phyloP scores from a whole-genome alignment of 2,113 vertebrate genomes.

The Gasterosteus nipponicus region DNA sequence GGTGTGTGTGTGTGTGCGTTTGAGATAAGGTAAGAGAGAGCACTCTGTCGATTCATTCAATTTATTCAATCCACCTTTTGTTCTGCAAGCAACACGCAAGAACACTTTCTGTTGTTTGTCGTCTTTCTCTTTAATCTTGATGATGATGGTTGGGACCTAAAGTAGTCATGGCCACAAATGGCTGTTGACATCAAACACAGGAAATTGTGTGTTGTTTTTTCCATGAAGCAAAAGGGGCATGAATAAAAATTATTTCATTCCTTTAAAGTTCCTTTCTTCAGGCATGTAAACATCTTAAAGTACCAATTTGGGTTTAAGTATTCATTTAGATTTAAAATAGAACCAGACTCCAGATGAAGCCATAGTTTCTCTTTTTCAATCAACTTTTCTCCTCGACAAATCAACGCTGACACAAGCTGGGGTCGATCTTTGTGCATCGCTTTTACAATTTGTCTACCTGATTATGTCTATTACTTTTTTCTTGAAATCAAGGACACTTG shows the following conservation, averaged over 20 bases:
- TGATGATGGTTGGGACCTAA: slow-evolving; percentile 45
- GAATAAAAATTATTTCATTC: not conserved
- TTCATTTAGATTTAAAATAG: not conserved
- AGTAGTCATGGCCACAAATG: slow-evolving; percentile 46
- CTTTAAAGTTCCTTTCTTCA: not conserved
- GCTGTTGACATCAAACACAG: slow-evolving; percentile 43
- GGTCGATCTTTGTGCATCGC: not conserved
- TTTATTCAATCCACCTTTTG: slow-evolving; percentile 47
- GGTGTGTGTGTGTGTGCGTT: not conserved
- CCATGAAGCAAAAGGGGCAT: not conserved
- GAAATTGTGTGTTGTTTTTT: slow-evolving; percentile 16
- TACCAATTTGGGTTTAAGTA: not conserved
- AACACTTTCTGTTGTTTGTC: slow-evolving; percentile 8
- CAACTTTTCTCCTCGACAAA: not conserved
- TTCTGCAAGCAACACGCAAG: slow-evolving; percentile 24
- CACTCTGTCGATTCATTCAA: slow-evolving; percentile 33
- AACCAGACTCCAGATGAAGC: not conserved
- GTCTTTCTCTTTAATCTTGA: slow-evolving; percentile 59
- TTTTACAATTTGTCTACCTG: not conserved
- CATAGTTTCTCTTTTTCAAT: not conserved
- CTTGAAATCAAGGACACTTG: not conserved
- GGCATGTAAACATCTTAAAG: not conserved
- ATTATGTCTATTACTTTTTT: not conserved
- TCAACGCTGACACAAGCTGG: not conserved
- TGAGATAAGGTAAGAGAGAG: slow-evolving; percentile 28